Base-by-base conservation (phyloP, 2,797 vertebrate species). In the Emys orbicularis region DNA sequence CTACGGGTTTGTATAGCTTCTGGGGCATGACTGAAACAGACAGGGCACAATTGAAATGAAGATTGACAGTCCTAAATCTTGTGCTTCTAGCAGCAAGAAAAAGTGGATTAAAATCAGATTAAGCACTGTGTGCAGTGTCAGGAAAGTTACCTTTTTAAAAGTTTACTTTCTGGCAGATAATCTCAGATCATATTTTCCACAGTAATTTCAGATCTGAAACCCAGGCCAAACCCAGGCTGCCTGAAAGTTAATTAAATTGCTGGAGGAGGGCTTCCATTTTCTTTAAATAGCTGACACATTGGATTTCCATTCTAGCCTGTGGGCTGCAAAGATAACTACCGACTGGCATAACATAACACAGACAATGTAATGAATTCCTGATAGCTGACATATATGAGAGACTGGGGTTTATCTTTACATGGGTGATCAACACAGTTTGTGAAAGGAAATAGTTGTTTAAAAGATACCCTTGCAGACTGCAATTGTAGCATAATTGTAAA, bases 301-400 rank as follows among this genome's bases (percentile, higher is more conserved):
- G 90, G 13, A 92, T 98, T 98, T 98, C 96, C 93, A 93, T 97
- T 97, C 96, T 97, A 98, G 97, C 97, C 97, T 96, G 96, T 97
- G 98, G 97, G 97, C 97, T 97, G 97, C 98, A 98, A 97, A 99
- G 98, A 98, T 98, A 98, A 98, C 98, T 98, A 96, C 93, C 56
- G 93, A 65, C 98, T 98, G 96, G 92, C 95, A 97, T 98, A 98
- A 98, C 99, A 99, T 99, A 99, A 98, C 98, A 96, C 98, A 98
- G 98, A 98, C 98, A 94, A 98, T 88, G 94, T 98, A 98, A 99
- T 98, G 98, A 99, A 99, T 99, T 99, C 99, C 99, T 99, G 98
- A 98, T 98, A 98, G 98, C 98, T 99, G 98, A 99, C 98, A 96
- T 96, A 84, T 97, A 81, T 4, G 12, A 95, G 97, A 96, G 95